Evolutionary conservation across 2,888 invertebrate genomes (phyloP).

Genomic region (Macrosoma leucophasiata): DNA sequence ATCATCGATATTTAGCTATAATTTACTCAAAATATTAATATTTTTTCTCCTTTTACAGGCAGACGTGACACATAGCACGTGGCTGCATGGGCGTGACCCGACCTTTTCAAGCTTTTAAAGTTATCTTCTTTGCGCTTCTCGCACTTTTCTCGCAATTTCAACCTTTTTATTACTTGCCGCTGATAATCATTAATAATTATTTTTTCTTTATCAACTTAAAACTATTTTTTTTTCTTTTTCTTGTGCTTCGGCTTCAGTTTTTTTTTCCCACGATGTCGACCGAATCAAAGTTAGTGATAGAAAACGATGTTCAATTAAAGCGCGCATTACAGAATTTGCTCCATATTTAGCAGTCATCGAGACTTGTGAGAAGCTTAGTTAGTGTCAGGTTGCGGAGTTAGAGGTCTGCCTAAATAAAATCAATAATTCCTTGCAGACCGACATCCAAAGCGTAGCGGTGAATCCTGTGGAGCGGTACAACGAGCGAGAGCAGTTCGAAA

Average conservation of each 20-base stretch:
- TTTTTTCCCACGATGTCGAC: not conserved
- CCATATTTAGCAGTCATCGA: not conserved
- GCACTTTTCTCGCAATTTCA: not conserved
- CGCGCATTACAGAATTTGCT: slow-evolving; percentile 1
- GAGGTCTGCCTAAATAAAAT: not conserved
- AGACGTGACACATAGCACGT: not conserved
- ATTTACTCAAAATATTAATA: not conserved
- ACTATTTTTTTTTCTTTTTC: not conserved
- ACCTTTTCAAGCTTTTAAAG: not conserved
- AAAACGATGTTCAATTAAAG: slow-evolving; percentile 1
- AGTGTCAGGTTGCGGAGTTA: not conserved
- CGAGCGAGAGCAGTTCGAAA: slow-evolving; percentile 13
- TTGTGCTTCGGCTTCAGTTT: not conserved
- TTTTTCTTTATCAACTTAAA: not conserved
- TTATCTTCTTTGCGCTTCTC: not conserved
- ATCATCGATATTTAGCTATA: not conserved
- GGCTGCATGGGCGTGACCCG: no score
- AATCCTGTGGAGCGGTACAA: slow-evolving; percentile 7
- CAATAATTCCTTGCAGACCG: slow-evolving; percentile 10
- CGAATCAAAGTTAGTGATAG: not conserved
- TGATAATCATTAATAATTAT: not conserved
- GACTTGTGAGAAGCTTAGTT: not conserved
- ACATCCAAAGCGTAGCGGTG: slow-evolving; percentile 11
- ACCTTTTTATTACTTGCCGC: not conserved
- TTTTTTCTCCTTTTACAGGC: not conserved